Conservation (phyloP, 2,888 invertebrate species). For the Parnassius glacialis region DNA sequence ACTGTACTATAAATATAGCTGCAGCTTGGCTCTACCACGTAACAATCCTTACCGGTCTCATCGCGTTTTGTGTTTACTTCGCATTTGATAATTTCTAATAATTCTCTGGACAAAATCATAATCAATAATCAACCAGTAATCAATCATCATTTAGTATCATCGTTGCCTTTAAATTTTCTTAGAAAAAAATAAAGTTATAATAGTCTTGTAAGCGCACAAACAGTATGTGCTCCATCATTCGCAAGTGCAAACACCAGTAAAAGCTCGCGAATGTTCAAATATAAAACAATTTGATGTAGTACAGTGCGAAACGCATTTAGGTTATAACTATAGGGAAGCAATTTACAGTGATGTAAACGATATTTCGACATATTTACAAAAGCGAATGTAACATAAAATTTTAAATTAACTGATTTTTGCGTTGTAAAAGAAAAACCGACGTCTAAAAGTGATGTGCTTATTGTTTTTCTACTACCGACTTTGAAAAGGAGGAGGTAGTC, state of each 20-base stretch:
- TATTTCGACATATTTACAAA: not conserved
- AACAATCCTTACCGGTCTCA: too few species aligned
- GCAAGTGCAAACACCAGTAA: conserved; percentile 59
- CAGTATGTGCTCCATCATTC: conserved; percentile 64
- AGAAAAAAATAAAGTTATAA: not conserved
- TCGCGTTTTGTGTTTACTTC: too few species aligned
- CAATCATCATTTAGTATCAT: too few species aligned
- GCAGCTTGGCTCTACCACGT: too few species aligned
- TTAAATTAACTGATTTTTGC: too few species aligned
- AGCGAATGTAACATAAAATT: too few species aligned
- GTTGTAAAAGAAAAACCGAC: too few species aligned
- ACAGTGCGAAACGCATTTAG: conserved; percentile 25
- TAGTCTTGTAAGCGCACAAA: conserved; percentile 32
- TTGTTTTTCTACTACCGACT: too few species aligned
- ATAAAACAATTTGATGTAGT: conserved; percentile 47
- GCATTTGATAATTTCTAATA: not conserved
- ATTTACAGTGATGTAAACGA: conserved; percentile 27
- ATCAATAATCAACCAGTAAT: not conserved
- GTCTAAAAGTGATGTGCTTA: too few species aligned
- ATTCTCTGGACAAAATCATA: not conserved
- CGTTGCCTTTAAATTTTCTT: too few species aligned
- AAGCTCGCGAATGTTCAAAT: conserved; percentile 43
- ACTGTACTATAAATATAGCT: too few species aligned
- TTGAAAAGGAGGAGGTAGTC: too few species aligned
- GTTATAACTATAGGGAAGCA: conserved; percentile 33